Conservation (phyloP, 2,113 vertebrate species). For the Climacteris rufus region DNA sequence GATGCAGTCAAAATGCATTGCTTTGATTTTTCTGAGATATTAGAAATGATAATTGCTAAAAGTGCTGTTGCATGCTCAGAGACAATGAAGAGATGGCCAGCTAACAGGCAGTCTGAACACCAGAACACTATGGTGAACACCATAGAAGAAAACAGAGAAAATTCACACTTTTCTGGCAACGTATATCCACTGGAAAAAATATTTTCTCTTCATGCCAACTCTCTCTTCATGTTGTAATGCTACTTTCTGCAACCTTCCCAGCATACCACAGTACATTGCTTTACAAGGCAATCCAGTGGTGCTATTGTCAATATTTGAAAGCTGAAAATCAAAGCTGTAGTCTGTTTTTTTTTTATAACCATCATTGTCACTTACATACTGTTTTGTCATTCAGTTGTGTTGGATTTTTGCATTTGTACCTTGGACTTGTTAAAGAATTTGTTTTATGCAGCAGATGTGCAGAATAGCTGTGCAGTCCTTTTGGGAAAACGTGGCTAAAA, state of each 20-base stretch:
- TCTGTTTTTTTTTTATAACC: not conserved
- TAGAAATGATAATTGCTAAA: not conserved
- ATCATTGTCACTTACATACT: not conserved
- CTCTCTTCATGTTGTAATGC: not conserved
- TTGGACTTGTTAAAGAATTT: not conserved
- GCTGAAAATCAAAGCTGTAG: not conserved
- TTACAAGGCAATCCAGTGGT: not conserved
- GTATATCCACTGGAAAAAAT: not conserved
- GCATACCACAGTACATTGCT: not conserved
- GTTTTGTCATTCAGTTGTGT: not conserved
- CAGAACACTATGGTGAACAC: too few species aligned
- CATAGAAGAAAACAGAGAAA: not conserved
- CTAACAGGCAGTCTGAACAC: not conserved
- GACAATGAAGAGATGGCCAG: not conserved
- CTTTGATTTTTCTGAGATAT: not conserved
- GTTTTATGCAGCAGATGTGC: not conserved
- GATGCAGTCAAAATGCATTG: not conserved
- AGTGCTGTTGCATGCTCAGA: not conserved
- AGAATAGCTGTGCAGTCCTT: not conserved
- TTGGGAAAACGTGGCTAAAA: not conserved
- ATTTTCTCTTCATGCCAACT: not conserved
- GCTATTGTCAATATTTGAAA: not conserved
- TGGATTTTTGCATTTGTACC: not conserved
- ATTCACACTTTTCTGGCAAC: not conserved
- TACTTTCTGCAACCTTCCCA: not conserved